phyloP scores from a whole-genome alignment of 2,113 vertebrate species.

The Acanthisitta chloris region DNA sequence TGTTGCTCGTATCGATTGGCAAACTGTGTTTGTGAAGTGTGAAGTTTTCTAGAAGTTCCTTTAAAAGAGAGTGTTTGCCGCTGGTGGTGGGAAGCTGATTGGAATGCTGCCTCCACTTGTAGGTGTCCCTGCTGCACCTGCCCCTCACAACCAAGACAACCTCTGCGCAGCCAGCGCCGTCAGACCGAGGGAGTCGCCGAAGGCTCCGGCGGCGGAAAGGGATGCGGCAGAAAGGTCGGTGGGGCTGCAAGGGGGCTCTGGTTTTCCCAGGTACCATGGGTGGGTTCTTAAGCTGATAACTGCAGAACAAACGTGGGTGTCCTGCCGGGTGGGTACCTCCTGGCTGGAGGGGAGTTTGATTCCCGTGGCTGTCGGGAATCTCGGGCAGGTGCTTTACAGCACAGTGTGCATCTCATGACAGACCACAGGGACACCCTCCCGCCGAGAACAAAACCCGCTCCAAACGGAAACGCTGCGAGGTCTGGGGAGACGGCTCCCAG shows the following conservation, averaged over 20 bases:
- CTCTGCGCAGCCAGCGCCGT: constrained; percentile 71
- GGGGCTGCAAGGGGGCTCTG: rapidly evolving
- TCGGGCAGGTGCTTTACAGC: background rate
- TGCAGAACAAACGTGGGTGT: background rate
- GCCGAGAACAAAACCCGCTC: constrained; percentile 81
- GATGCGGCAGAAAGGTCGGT: constrained; percentile 80
- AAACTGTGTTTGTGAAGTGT: background rate
- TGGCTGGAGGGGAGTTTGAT: background rate
- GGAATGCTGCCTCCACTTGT: constrained; percentile 10
- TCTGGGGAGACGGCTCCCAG: constrained; percentile 81
- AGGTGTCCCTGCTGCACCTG: constrained; percentile 55
- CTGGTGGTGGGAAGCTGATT: background rate
- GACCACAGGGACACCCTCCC: constrained; percentile 73
- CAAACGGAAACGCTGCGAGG: constrained; percentile 90
- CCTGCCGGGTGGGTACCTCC: background rate
- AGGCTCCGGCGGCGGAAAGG: constrained; percentile 68
- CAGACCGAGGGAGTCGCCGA: constrained; percentile 79
- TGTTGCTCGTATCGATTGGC: background rate
- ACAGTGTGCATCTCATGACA: background rate
- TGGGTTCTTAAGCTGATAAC: background rate
- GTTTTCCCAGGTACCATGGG: background rate
- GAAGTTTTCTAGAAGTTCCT: background rate
- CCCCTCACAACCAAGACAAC: constrained; percentile 71
- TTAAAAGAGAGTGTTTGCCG: background rate
- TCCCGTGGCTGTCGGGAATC: rapidly evolving